Base-by-base conservation (phyloP, 2,888 invertebrate species). In the Belgica antarctica region DNA sequence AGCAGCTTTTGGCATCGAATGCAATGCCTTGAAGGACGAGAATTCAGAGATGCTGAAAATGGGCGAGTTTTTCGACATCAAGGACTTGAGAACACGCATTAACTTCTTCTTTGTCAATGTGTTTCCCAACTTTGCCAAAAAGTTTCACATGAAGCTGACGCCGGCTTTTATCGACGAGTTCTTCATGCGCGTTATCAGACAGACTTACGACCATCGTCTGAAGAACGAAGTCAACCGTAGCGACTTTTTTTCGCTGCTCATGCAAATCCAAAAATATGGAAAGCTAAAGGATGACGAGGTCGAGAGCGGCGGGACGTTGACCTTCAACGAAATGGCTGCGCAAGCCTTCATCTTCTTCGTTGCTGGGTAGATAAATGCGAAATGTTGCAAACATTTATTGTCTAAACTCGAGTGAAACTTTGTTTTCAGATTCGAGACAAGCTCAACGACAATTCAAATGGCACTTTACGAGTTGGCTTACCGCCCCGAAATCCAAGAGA, bases 341-440 rank as follows among this genome's bases (percentile, higher is more conserved):
- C 68, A 68, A 27, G 41, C 57, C 8, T 71, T 71, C 31, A 36
- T 71, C 10, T 71, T 71, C 19, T 71, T 71, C 15, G 15, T 66
- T 7, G 71, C 71, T 62, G 47, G 66, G 8, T 1, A 12, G 7
- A 22, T 3, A 22, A 3, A 41, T 41, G 12, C 41, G 4, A 41
- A 41, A 7, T 34, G 7, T 41, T 41, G 41, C 12, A 34, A 34
- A 34, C 10, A 34, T 34, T 41, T 41, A 41, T n/a, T n/a, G n/a
- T n/a, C n/a, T n/a, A n/a, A n/a, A n/a, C n/a, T n/a, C n/a, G 34
- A 34, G 7, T 34, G 34, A 34, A 7, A 34, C 12, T 12, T 34
- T 34, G 7, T 86, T 74, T 83, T 85, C 78, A 76, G 86, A 0
- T 85, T 84, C 73, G 86, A 86, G 75, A 85, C 85, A 0, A 84